Percentiles rank a stretch among this genome's conserved stretches.
Evolutionary conservation across 2,113 vertebrate species (phyloP).

Genomic region (Tupaia chinensis): DNA sequence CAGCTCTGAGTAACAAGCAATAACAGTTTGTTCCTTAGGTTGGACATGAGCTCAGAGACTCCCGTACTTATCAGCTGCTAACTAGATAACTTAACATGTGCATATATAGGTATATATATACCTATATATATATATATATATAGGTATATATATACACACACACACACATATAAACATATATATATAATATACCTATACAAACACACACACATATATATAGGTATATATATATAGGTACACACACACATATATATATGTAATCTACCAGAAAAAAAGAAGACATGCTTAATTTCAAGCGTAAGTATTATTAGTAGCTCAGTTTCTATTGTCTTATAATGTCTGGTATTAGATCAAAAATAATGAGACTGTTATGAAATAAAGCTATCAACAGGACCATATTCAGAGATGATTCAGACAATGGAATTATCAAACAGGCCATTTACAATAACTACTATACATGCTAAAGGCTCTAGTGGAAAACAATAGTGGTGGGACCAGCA

Average conservation of each 20-base stretch:
- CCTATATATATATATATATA: too few relatives aligned
- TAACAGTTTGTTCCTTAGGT: not conserved
- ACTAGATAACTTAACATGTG: not conserved
- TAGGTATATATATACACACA: too few relatives aligned
- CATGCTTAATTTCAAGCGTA: not conserved
- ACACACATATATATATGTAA: too few relatives aligned
- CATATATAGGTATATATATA: not conserved
- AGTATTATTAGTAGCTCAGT: not conserved
- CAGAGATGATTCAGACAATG: not conserved
- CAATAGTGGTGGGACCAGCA: too few relatives aligned
- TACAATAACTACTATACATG: constrained; percentile 10
- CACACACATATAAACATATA: too few relatives aligned
- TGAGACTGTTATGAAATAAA: not conserved
- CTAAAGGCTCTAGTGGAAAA: not conserved
- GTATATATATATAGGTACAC: too few relatives aligned
- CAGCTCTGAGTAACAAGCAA: not conserved
- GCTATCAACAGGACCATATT: not conserved
- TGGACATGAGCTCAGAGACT: not conserved
- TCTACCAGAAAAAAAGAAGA: not conserved
- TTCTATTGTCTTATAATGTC: not conserved
- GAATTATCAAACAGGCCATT: not conserved
- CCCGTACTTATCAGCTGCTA: not conserved
- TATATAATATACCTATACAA: too few relatives aligned
- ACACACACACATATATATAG: too few relatives aligned
- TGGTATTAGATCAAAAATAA: not conserved